Conservation (phyloP, 2,888 invertebrate genomes). For the Metopia argyrocephala region DNA sequence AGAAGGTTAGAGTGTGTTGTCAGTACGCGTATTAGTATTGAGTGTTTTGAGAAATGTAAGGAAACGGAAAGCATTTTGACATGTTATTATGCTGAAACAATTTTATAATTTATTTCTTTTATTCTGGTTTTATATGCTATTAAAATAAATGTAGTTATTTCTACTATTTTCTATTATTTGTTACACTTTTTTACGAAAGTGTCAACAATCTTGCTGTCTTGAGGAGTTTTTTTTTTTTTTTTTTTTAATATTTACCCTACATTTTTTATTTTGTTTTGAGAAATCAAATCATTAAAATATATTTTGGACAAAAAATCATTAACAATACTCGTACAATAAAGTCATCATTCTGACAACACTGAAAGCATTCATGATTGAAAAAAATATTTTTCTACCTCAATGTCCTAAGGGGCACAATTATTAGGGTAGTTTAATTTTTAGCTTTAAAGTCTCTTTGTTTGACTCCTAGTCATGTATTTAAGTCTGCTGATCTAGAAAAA, state of each 20-base stretch:
- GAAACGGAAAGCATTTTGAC: constrained; percentile 69
- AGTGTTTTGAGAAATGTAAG: constrained; percentile 33
- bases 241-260: neutral
- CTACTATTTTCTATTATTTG: constrained; percentile 6
- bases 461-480: too few relatives aligned
- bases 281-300: too few relatives aligned
- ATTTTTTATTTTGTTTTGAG: too few relatives aligned
- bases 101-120: constrained; percentile 77
- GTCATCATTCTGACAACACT: too few relatives aligned
- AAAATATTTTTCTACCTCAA: too few relatives aligned
- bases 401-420: too few relatives aligned
- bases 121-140: neutral
- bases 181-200: constrained; percentile 14
- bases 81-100: constrained; percentile 78
- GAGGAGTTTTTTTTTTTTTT: neutral
- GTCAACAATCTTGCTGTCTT: neutral
- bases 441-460: too few relatives aligned
- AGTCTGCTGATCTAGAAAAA: too few relatives aligned
- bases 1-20: neutral
- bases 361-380: too few relatives aligned
- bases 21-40: constrained; percentile 7
- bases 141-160: constrained; percentile 1
- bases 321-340: too few relatives aligned
- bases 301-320: too few relatives aligned
- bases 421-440: too few relatives aligned